phyloP scores from a whole-genome alignment of 2,113 vertebrate genomes.

The Bos javanicus region DNA sequence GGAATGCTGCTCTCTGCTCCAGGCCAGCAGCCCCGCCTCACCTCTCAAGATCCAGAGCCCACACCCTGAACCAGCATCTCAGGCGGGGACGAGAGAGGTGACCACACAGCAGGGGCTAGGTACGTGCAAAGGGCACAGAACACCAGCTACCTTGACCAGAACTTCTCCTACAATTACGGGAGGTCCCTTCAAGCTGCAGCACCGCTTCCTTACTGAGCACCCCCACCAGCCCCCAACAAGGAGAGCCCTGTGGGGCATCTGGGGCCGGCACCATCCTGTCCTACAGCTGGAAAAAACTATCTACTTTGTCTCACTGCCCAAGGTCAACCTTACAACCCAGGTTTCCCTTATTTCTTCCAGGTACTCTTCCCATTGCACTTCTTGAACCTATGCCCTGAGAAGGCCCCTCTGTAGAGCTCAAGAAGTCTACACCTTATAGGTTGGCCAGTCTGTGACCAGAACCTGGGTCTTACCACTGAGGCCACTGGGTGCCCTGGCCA shows the following conservation, averaged over 20 bases:
- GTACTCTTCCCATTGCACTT: not conserved
- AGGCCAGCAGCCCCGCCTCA: not conserved
- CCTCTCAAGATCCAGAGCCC: not conserved
- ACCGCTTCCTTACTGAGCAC: not conserved
- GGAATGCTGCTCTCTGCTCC: not conserved
- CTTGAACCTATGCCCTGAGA: not conserved
- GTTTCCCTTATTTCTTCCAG: not conserved
- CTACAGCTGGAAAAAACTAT: not conserved
- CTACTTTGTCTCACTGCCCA: not conserved
- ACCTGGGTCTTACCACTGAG: not conserved
- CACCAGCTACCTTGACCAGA: not conserved
- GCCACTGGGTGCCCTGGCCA: not conserved
- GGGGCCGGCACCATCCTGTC: not conserved
- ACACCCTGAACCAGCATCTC: not conserved
- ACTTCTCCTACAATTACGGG: not conserved
- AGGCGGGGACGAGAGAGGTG: not conserved
- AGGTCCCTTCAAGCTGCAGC: not conserved
- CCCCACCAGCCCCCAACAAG: not conserved
- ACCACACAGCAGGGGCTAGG: not conserved
- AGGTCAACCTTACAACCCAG: not conserved
- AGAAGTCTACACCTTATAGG: not conserved
- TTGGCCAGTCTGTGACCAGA: not conserved
- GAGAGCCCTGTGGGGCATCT: not conserved
- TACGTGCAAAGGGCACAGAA: not conserved
- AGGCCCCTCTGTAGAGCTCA: not conserved